phyloP scores from a whole-genome alignment of 2,888 invertebrate genomes.

The Dysmachus trigonus region DNA sequence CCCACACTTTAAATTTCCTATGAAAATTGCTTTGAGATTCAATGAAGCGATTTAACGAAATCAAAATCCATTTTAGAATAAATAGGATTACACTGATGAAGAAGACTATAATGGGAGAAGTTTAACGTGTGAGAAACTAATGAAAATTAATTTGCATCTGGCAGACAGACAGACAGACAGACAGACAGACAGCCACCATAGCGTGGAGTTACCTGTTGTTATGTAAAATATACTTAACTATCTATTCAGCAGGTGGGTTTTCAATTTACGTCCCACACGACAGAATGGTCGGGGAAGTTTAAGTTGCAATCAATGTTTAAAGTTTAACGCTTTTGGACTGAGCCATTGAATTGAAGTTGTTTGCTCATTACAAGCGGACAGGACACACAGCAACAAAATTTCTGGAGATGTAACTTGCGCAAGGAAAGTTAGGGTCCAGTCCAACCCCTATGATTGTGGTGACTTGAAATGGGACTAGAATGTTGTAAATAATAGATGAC shows the following conservation, averaged over 20 bases:
- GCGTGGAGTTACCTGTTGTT: background rate
- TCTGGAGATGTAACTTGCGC: background rate
- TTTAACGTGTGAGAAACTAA: background rate
- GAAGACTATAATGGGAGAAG: background rate
- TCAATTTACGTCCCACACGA: background rate
- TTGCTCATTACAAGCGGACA: background rate
- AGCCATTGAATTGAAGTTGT: background rate
- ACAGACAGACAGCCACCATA: background rate
- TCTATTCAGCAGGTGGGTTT: background rate
- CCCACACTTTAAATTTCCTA: no score
- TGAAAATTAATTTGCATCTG: background rate
- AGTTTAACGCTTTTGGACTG: background rate
- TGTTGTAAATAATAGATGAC: background rate
- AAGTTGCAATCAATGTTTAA: background rate
- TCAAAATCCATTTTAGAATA: background rate
- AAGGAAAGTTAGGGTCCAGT: background rate
- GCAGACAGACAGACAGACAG: background rate
- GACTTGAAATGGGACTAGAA: background rate
- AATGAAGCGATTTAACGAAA: background rate
- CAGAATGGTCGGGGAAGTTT: background rate
- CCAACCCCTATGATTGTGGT: background rate
- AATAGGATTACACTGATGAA: background rate
- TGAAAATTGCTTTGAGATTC: background rate
- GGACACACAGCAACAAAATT: background rate
- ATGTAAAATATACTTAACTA: background rate